These are phyloP conservation scores for Anagyrus pseudococci DNA, from an alignment of 2,888 invertebrate genomes.

Conservation along the genomic window DNA sequence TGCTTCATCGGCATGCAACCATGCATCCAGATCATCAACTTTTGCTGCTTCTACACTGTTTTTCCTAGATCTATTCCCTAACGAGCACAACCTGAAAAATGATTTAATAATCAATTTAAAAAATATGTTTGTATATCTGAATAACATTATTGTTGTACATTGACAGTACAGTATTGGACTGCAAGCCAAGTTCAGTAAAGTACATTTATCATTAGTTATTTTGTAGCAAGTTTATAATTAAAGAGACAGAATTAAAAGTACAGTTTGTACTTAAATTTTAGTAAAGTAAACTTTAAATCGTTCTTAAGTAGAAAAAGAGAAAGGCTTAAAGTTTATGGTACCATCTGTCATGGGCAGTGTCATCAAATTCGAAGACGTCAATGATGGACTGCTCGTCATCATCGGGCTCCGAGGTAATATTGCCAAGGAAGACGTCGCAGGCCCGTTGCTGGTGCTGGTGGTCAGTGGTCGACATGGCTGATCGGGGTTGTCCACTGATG, in stretches of 20 bases:
- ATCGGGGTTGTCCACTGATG: not conserved
- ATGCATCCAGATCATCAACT: constrained; percentile 33
- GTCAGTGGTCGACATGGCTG: constrained; percentile 17
- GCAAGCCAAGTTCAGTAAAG: no score
- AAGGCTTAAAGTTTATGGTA: no score
- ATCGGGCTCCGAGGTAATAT: constrained; percentile 50
- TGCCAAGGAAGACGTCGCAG: constrained; percentile 38
- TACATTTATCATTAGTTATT: no score
- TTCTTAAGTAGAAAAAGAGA: no score
- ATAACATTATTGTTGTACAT: no score
- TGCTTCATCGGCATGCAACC: constrained; percentile 31
- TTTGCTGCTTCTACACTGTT: constrained; percentile 21
- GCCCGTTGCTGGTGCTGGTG: constrained; percentile 5
- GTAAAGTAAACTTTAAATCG: no score
- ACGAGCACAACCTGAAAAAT: constrained; percentile 30
- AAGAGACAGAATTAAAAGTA: no score
- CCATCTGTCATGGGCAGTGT: constrained; percentile 35
- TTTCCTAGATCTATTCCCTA: constrained; percentile 17
- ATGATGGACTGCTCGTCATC: constrained; percentile 38
- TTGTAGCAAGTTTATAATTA: no score
- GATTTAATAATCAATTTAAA: not conserved
- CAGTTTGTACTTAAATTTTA: no score
- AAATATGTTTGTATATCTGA: no score
- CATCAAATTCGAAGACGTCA: constrained; percentile 37
- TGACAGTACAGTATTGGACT: no score